Conservation (phyloP, 2,797 vertebrate species). For the Hemitrygon akajei region DNA sequence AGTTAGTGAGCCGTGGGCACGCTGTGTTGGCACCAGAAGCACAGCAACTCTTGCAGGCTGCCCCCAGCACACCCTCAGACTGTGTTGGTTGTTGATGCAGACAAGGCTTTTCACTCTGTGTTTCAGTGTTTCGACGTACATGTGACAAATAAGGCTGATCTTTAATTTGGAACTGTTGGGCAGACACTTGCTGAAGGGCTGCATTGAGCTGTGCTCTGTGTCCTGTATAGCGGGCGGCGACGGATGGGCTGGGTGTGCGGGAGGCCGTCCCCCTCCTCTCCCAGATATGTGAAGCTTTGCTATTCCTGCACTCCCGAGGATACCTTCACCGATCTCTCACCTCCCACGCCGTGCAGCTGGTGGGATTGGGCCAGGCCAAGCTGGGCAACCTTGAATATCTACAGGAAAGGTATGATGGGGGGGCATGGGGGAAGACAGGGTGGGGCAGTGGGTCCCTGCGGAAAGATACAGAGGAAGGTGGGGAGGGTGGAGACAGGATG, state of each 20-base stretch:
- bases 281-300: constrained; percentile 59
- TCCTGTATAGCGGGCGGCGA: constrained; percentile 40
- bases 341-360: constrained; percentile 58
- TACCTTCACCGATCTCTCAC: constrained; percentile 56
- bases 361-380: constrained; percentile 54
- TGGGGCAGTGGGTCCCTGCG: background rate
- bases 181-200: too few species aligned
- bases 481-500: background rate
- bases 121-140: too few species aligned
- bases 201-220: background rate
- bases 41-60: too few species aligned
- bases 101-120: too few species aligned
- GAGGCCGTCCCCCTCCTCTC: constrained; percentile 46
- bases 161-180: too few species aligned
- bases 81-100: too few species aligned
- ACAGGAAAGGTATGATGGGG: constrained; percentile 47
- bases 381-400: constrained; percentile 58
- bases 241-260: constrained; percentile 41
- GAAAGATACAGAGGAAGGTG: background rate
- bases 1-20: too few species aligned
- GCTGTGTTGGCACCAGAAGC: too few species aligned
- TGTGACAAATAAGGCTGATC: too few species aligned
- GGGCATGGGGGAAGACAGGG: too few species aligned
- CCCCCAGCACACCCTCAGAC: too few species aligned
- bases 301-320: constrained; percentile 54